These are phyloP conservation scores for Tenualosa thibaudeaui DNA, from an alignment of 2,797 vertebrate genomes.

Conservation along the genomic window DNA sequence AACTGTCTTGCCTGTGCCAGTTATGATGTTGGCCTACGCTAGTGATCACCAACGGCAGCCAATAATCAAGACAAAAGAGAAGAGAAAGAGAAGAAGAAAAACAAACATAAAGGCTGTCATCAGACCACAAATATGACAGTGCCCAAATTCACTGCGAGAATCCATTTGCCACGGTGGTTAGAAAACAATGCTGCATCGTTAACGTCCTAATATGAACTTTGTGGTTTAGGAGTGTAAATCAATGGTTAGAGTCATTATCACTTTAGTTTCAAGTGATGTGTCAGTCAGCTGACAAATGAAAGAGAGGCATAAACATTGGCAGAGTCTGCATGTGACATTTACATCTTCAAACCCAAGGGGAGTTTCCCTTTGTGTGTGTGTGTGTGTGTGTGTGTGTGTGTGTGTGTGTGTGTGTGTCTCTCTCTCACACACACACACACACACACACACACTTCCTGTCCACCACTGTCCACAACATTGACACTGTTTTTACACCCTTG, in stretches of 20 bases:
- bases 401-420: no score
- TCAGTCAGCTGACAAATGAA: not conserved
- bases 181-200: no score
- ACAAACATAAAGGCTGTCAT: not conserved
- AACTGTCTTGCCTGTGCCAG: not conserved
- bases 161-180: not conserved
- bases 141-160: not conserved
- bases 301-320: slow-evolving; percentile 5
- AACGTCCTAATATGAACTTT: no score
- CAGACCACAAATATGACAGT: not conserved
- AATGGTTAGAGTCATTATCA: not conserved
- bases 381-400: no score
- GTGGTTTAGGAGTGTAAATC: no score
- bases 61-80: not conserved
- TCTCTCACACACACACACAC: no score
- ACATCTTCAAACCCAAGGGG: not conserved
- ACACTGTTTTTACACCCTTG: not conserved
- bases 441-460: not conserved
- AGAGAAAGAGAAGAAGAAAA: not conserved
- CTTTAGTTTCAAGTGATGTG: not conserved
- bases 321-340: not conserved
- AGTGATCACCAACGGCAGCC: not conserved
- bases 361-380: not conserved
- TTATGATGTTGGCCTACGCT: not conserved
- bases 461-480: not conserved